Conservation (phyloP, 1,140 invertebrate genomes). For the Achatina immaculata region DNA sequence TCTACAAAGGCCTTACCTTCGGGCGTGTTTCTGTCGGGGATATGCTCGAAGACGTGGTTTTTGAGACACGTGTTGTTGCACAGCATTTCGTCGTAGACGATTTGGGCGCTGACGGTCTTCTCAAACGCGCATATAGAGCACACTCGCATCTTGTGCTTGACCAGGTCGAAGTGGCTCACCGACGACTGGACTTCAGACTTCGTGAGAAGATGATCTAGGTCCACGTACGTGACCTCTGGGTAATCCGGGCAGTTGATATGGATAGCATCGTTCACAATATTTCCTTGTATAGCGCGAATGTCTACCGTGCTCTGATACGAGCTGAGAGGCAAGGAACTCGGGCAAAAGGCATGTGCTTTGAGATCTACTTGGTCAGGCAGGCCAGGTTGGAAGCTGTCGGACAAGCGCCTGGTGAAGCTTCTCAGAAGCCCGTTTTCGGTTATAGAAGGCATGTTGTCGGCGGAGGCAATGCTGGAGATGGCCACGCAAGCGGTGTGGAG, state of each 20-base stretch:
- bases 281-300: conserved; percentile 13
- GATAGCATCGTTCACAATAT: conserved; percentile 34
- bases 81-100: conserved; percentile 38
- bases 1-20: conserved; percentile 35
- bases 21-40: background rate
- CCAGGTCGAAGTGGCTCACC: conserved; percentile 27
- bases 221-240: conserved; percentile 46
- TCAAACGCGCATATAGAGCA: conserved; percentile 47
- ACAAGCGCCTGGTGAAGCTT: conserved; percentile 18
- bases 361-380: conserved; percentile 28
- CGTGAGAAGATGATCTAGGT: conserved; percentile 33
- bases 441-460: conserved; percentile 25
- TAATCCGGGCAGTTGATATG: conserved; percentile 45
- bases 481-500: conserved; percentile 38
- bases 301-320: conserved; percentile 39
- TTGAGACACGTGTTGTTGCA: conserved; percentile 44
- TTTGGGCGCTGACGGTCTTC: conserved; percentile 35
- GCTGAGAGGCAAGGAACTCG: conserved; percentile 36
- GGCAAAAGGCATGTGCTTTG: conserved; percentile 46
- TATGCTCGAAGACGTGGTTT: background rate
- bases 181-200: conserved; percentile 1
- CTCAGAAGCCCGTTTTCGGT: conserved; percentile 3
- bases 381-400: conserved; percentile 33
- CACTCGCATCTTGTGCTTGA: conserved; percentile 41
- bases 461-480: conserved; percentile 21